Conservation (phyloP, 2,113 vertebrate species). For the Cygnus buccinator region DNA sequence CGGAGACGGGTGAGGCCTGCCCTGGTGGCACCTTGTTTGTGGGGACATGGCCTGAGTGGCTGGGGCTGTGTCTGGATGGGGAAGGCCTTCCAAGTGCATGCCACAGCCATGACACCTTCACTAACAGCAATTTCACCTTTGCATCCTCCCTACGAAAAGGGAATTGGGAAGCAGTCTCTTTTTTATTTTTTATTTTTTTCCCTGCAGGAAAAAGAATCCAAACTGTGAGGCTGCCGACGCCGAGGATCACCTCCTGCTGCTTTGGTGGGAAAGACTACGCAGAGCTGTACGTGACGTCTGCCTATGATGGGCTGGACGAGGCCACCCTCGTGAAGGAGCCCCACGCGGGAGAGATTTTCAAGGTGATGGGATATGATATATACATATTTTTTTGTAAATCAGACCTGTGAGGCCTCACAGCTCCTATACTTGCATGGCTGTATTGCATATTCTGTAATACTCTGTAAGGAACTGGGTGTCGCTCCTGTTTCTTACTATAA, state of each 20-base stretch:
- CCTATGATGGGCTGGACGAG: conserved; percentile 76
- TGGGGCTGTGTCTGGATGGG: not conserved
- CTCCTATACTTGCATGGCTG: not conserved
- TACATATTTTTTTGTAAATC: not conserved
- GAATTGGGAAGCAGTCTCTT: not conserved
- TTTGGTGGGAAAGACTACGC: conserved; percentile 87
- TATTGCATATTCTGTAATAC: not conserved
- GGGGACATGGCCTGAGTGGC: not conserved
- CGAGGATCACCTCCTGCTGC: conserved; percentile 87
- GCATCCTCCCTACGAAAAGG: not conserved
- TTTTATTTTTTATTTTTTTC: not conserved
- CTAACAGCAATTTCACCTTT: not conserved
- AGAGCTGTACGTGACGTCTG: conserved; percentile 89
- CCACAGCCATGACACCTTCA: not conserved
- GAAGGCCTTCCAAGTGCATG: not conserved
- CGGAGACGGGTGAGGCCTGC: conserved; percentile 79
- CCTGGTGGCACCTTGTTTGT: not conserved
- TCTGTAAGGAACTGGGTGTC: not conserved
- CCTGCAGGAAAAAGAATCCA: conserved; percentile 81
- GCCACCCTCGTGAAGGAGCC: conserved; percentile 75
- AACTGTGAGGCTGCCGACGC: conserved; percentile 80
- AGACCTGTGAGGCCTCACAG: not conserved
- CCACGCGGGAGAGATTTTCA: conserved; percentile 84
- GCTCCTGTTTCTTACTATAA: not conserved
- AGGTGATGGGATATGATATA: conserved; percentile 65